Evolutionary conservation across 2,888 invertebrate species (phyloP), one percentile per base, ranked within the genome.

Genomic region (Drosophila suboccidentalis): DNA sequence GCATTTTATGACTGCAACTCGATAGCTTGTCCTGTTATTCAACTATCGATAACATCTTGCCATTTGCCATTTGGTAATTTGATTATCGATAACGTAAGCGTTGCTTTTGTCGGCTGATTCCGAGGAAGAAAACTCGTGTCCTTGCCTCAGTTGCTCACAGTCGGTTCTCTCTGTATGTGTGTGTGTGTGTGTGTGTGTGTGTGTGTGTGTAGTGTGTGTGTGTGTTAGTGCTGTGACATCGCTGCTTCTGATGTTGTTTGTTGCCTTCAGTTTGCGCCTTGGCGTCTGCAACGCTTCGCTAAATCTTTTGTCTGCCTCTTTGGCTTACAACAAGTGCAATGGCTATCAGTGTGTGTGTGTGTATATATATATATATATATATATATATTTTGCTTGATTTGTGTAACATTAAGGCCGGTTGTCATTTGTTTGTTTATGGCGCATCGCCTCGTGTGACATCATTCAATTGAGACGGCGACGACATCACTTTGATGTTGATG

Each of bases 371-470:
- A 59, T 34, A 29, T n/a, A n/a, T 57, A 22, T 36, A 17, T 5
- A 15, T 32, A 53, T 59, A 32, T 49, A 41, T 60, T 51, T 39
- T 51, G 44, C 55, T 47, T 71, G 76, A 80, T 72, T 58, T 78
- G 62, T 62, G 51, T 78, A 72, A 67, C 64, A 67, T 60, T 61
- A 53, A 63, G 43, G 50, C 46, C 53, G 69, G 49, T 66, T 72
- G 68, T 76, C 79, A 71, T 71, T 79, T 85, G 70, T 76, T 76
- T 79, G 69, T 72, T 76, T 71, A 66, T 60, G 67, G 60, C 66
- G 49, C 73, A 67, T 50, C 72, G 68, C 69, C 53, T 62, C 64
- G 43, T 71, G 70, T 87, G 82, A 87, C 82, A 84, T 82, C 87
- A 87, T 71, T 78, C 73, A 75, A 87, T 81, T 73, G 84, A 44